phyloP scores from a whole-genome alignment of 2,113 vertebrate genomes.

The Hemibagrus wyckioides region DNA sequence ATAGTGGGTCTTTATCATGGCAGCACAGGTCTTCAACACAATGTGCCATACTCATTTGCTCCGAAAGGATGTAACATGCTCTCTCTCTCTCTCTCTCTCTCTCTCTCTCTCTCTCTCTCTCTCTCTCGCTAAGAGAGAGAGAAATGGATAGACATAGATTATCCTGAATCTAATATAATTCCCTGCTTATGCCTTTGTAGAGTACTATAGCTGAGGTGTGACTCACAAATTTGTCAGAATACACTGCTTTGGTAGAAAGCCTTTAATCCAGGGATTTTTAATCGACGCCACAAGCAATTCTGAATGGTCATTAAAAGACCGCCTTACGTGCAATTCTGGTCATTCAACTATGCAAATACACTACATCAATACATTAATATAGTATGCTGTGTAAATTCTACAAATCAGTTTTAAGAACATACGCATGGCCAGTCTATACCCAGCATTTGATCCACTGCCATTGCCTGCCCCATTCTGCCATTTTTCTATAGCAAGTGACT shows the following conservation, averaged over 20 bases:
- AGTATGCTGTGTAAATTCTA: neutral
- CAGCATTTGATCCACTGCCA: constrained; percentile 3
- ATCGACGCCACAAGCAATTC: neutral
- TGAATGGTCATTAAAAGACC: neutral
- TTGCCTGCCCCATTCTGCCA: constrained; percentile 28
- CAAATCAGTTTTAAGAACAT: neutral
- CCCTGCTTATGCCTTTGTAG: neutral
- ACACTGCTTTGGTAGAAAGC: neutral
- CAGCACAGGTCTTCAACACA: neutral
- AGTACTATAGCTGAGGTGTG: neutral
- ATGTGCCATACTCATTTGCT: neutral
- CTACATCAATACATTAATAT: neutral
- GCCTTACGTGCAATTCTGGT: neutral
- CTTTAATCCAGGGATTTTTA: neutral
- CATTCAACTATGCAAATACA: constrained; percentile 9
- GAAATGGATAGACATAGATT: no score
- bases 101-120: no score
- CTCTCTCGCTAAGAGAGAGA: no score
- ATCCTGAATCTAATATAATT: neutral
- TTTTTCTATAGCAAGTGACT: neutral
- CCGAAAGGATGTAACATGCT: no score
- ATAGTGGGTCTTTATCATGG: neutral
- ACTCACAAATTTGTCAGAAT: constrained; percentile 8
- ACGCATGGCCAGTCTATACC: neutral
- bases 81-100: no score